phyloP scores from a whole-genome alignment of 1,140 invertebrate species.

The Portunus trituberculatus region DNA sequence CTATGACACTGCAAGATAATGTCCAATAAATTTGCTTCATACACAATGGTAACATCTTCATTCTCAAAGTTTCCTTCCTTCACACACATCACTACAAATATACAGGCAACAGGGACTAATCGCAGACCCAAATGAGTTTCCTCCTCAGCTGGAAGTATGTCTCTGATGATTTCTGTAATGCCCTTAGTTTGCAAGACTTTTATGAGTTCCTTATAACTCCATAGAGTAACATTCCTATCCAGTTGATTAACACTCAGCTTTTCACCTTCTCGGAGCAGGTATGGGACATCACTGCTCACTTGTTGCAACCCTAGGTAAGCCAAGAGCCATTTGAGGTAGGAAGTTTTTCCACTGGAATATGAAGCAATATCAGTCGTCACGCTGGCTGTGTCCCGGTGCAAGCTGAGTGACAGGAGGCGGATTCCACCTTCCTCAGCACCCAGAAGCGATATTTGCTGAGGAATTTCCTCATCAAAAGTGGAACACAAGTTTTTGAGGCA shows the following conservation, averaged over 20 bases:
- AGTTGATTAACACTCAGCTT: not conserved
- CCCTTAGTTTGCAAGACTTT: not conserved
- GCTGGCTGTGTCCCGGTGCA: not conserved
- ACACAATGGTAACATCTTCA: too few species aligned
- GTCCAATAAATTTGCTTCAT: not conserved
- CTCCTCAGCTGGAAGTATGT: not conserved
- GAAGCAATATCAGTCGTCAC: not conserved
- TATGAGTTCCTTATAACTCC: not conserved
- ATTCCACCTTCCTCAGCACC: not conserved
- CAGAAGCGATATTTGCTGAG: not conserved
- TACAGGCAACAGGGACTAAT: not conserved
- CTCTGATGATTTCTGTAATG: not conserved
- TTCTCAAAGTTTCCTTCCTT: not conserved
- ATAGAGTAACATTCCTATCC: not conserved
- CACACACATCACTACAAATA: not conserved
- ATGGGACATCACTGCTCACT: not conserved
- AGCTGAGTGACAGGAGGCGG: not conserved
- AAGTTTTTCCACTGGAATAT: not conserved
- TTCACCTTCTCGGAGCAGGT: not conserved
- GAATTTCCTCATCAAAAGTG: not conserved
- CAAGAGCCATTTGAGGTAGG: not conserved
- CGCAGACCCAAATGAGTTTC: not conserved
- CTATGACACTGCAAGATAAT: not conserved
- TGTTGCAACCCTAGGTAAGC: not conserved
- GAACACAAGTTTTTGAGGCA: not conserved